phyloP scores from a whole-genome alignment of 2,113 vertebrate genomes.

The Leucopsar rothschildi region DNA sequence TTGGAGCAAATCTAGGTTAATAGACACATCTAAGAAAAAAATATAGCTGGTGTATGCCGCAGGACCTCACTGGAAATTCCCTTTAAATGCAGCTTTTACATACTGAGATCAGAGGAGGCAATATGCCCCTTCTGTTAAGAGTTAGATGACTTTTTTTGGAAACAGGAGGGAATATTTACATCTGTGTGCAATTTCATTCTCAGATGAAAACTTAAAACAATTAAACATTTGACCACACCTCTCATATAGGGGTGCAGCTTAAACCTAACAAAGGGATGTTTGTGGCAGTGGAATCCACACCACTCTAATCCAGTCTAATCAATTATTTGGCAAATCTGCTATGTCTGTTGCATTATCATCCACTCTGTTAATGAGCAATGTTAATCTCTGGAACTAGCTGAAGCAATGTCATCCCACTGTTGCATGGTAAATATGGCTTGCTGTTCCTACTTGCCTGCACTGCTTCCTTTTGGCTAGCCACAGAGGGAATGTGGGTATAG shows the following conservation, averaged over 20 bases:
- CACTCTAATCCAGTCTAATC: not conserved
- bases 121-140: not conserved
- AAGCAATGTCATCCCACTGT: not conserved
- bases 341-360: not conserved
- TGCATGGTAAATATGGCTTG: not conserved
- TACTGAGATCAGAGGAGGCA: not conserved
- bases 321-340: not conserved
- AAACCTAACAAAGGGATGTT: not conserved
- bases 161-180: not conserved
- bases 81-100: not conserved
- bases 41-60: not conserved
- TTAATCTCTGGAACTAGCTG: not conserved
- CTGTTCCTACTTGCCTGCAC: not conserved
- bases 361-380: not conserved
- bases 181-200: not conserved
- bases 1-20: not conserved
- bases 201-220: not conserved
- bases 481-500: not conserved
- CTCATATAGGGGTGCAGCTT: not conserved
- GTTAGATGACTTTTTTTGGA: not conserved
- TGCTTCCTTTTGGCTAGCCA: not conserved
- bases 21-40: not conserved
- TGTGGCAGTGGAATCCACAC: not conserved
- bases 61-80: not conserved
- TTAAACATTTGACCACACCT: not conserved